Base-by-base conservation (phyloP, 2,113 vertebrate species). In the Piaya cayana region DNA sequence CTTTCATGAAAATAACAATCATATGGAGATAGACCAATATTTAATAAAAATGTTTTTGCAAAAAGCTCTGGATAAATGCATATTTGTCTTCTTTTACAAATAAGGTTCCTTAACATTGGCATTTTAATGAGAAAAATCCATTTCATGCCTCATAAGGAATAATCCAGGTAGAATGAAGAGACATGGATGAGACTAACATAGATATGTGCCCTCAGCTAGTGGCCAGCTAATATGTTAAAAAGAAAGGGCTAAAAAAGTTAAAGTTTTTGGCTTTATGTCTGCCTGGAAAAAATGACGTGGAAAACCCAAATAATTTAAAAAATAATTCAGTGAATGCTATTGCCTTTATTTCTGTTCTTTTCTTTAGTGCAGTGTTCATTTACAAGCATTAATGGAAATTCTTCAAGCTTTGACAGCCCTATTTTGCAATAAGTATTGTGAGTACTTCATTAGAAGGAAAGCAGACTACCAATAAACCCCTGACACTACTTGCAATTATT, bases 131-230 rank as follows among this genome's bases (percentile, higher is more conserved):
- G 64, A 78, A 92, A 74, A 43, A 71, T 56, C 50, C 26, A 15
- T 60, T 53, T 84, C 37, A 8, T 42, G 34, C 19, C 30, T 55
- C 52, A 59, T 30, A 77, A 86, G 36, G 34, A 68, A 17, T 25
- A 45, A 37, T 26, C 29, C 27, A 34, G 11, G 6, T 59, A 13
- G 45, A 65, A 58, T 8, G n/a, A 32, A 79, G 42, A 58, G 50
- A 60, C 0, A 0, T 20, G 12, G 49, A 63, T 49, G 42, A 71
- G 26, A 68, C 15, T 34, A 65, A 69, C 0, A 0, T 7, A 29
- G 15, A 20, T 42, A 9, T 59, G 22, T 12, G 34, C n/a, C 19
- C 63, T 43, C 64, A 64, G 32, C 12, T 49, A 34, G 23, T 21
- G 21, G 26, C 18, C 23, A 50, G 12, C n/a, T 64, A 68, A 63